Conservation (phyloP, 2,888 invertebrate species). For the Parasteatoda lunata region DNA sequence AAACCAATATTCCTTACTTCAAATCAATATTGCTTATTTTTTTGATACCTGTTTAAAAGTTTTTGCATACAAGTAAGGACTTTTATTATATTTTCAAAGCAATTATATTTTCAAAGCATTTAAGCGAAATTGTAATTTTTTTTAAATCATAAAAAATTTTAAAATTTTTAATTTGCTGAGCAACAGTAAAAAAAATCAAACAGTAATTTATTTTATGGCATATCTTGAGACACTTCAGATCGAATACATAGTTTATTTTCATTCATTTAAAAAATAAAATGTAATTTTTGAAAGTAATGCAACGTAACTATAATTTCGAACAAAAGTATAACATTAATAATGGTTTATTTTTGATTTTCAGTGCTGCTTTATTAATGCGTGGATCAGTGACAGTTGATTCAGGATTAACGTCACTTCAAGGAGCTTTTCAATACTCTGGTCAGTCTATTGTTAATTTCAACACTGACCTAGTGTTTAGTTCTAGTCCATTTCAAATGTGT, state of each 20-base stretch:
- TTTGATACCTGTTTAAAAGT: too few relatives aligned
- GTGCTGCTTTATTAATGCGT: conserved; percentile 81
- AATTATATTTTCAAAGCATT: too few relatives aligned
- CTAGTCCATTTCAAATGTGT: conserved; percentile 82
- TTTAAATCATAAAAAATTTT: neutral
- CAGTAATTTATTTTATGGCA: neutral
- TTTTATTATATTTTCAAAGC: too few relatives aligned
- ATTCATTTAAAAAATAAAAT: neutral
- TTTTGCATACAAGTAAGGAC: too few relatives aligned
- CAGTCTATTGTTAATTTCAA: conserved; percentile 83
- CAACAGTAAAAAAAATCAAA: neutral
- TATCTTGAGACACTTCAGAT: neutral
- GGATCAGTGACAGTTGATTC: conserved; percentile 81
- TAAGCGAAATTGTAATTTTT: too few relatives aligned
- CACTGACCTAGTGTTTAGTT: conserved; percentile 85
- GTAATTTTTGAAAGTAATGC: neutral
- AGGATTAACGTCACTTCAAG: conserved; percentile 79
- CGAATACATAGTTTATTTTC: neutral
- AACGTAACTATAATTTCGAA: neutral
- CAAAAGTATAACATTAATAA: neutral
- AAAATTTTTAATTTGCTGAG: neutral
- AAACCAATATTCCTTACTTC: too few relatives aligned
- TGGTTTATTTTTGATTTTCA: conserved; percentile 72
- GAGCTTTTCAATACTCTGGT: conserved; percentile 80
- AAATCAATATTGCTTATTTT: too few relatives aligned